Evolutionary conservation across 1,140 invertebrate species (phyloP).

Genomic region (Spodoptera litura): DNA sequence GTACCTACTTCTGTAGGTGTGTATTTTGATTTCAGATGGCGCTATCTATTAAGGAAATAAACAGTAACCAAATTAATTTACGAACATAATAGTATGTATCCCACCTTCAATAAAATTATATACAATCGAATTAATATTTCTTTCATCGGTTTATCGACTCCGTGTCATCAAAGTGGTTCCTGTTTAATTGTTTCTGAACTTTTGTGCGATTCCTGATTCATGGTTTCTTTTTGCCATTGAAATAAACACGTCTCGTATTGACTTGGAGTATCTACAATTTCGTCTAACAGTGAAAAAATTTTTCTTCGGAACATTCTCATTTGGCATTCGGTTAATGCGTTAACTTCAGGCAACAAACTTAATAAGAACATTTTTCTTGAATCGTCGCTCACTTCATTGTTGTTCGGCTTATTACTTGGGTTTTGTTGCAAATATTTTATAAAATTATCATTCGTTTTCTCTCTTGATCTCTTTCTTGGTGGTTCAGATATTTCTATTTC

Average conservation of each 20-base stretch:
- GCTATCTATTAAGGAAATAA: background rate
- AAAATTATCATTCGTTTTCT: background rate
- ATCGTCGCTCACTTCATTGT: constrained; percentile 30
- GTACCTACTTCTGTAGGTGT: background rate
- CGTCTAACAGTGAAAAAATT: constrained; percentile 50
- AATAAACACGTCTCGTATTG: constrained; percentile 38
- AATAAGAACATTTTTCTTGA: constrained; percentile 55
- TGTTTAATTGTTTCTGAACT: constrained; percentile 42
- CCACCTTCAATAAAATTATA: too few species aligned
- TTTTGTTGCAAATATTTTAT: constrained; percentile 10
- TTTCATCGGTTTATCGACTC: background rate
- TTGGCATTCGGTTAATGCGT: constrained; percentile 47
- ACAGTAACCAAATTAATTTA: too few species aligned
- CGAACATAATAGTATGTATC: too few species aligned
- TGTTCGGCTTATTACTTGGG: background rate
- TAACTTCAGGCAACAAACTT: constrained; percentile 54
- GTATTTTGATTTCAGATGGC: constrained; percentile 1
- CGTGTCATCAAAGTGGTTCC: background rate
- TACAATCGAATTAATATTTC: too few species aligned
- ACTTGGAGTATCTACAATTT: constrained; percentile 41
- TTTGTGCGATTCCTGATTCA: constrained; percentile 5
- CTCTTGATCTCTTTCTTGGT: constrained; percentile 32
- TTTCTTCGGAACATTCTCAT: constrained; percentile 54
- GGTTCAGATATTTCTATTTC: constrained; percentile 46
- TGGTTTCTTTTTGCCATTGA: constrained; percentile 40